These are phyloP conservation scores for Linepithema humile DNA, from an alignment of 1,140 invertebrate species.

Conservation along the genomic window DNA sequence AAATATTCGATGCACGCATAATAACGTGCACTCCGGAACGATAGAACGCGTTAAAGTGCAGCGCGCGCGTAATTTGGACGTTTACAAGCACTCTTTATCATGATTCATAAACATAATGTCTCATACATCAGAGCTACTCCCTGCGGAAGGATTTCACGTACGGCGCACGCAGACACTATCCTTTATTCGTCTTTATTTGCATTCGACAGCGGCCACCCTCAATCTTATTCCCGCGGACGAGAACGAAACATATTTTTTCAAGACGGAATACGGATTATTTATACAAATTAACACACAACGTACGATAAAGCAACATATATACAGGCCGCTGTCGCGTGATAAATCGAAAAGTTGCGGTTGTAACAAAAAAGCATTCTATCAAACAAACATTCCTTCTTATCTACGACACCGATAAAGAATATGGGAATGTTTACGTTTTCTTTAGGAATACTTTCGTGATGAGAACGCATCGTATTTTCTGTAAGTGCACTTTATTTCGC, in stretches of 20 bases:
- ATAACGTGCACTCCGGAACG: conserved; percentile 10
- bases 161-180: conserved; percentile 62
- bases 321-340: background rate
- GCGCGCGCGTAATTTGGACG: conserved; percentile 11
- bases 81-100: conserved; percentile 23
- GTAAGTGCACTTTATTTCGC: conserved; percentile 50
- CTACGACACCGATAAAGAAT: conserved; percentile 9
- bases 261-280: conserved; percentile 37
- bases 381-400: background rate
- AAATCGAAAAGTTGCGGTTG: background rate
- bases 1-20: conserved; percentile 29
- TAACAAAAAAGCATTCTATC: conserved; percentile 2
- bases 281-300: no score
- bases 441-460: conserved; percentile 11
- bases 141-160: conserved; percentile 49
- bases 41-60: background rate
- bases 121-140: conserved; percentile 55
- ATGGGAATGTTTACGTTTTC: background rate
- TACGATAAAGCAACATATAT: background rate
- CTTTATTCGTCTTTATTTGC: conserved; percentile 66
- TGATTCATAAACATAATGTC: conserved; percentile 33
- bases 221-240: conserved; percentile 25
- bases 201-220: conserved; percentile 63
- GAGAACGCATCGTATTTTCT: conserved; percentile 22
- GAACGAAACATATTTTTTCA: conserved; percentile 36